Evolutionary conservation across 2,888 invertebrate genomes (phyloP).

Genomic region (Pandemis heparana): DNA sequence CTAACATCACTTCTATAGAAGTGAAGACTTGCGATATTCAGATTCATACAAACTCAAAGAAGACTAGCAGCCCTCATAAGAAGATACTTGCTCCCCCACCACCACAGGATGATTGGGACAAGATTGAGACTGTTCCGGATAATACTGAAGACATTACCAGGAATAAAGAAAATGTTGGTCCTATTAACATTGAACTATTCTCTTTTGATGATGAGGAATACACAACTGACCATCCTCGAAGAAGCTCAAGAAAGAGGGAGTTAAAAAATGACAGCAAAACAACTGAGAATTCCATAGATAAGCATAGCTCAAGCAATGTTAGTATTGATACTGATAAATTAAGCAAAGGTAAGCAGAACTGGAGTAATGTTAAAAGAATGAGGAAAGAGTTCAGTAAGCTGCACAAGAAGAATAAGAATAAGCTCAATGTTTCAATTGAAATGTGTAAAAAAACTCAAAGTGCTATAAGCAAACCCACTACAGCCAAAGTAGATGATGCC

Average conservation of each 20-base stretch:
- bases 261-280: slow-evolving; percentile 52
- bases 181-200: slow-evolving; percentile 68
- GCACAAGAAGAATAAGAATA: slow-evolving; percentile 71
- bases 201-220: slow-evolving; percentile 64
- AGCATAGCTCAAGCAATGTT: slow-evolving; percentile 57
- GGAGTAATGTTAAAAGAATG: slow-evolving; percentile 79
- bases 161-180: slow-evolving; percentile 63
- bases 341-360: slow-evolving; percentile 65
- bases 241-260: slow-evolving; percentile 72
- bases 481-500: slow-evolving; percentile 18
- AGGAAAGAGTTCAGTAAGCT: slow-evolving; percentile 77
- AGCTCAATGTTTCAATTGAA: slow-evolving; percentile 80
- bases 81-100: slow-evolving; percentile 54
- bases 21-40: slow-evolving; percentile 64
- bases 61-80: slow-evolving; percentile 54
- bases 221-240: slow-evolving; percentile 64
- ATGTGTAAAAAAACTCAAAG: slow-evolving; percentile 71
- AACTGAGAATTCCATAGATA: slow-evolving; percentile 53
- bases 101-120: slow-evolving; percentile 77
- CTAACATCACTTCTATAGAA: slow-evolving; percentile 53
- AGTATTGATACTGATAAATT: slow-evolving; percentile 60
- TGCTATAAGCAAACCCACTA: slow-evolving; percentile 49
- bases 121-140: slow-evolving; percentile 72
- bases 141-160: slow-evolving; percentile 57
- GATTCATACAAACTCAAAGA: slow-evolving; percentile 61